phyloP scores from a whole-genome alignment of 2,888 invertebrate species.

The Cryptocheilus praepositus region DNA sequence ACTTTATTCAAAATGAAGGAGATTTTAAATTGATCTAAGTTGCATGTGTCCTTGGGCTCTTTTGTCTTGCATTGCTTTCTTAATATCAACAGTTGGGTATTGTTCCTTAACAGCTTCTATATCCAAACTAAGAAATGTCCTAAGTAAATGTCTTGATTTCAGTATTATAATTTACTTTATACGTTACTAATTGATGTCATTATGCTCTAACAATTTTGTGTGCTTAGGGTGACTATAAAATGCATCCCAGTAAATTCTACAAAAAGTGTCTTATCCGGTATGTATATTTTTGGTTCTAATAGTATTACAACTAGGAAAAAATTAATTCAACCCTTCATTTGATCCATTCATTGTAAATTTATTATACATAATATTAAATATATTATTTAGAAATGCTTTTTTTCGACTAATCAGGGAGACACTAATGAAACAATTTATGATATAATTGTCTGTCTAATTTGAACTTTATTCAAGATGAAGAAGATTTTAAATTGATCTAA shows the following conservation, averaged over 20 bases:
- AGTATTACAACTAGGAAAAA: too few relatives aligned
- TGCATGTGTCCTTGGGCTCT: slow-evolving; percentile 81
- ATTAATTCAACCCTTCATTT: too few relatives aligned
- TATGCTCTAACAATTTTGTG: too few relatives aligned
- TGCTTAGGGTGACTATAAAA: too few relatives aligned
- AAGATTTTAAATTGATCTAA: slow-evolving; percentile 54
- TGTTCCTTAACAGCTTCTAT: slow-evolving; percentile 81
- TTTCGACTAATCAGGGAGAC: background rate
- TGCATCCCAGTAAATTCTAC: too few relatives aligned
- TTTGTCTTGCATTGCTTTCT: slow-evolving; percentile 78
- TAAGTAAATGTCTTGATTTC: too few relatives aligned
- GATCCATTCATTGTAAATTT: background rate
- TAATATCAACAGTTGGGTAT: slow-evolving; percentile 86
- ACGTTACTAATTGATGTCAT: too few relatives aligned
- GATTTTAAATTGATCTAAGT: slow-evolving; percentile 63
- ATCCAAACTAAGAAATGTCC: too few relatives aligned
- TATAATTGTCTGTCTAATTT: background rate
- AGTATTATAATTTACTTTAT: too few relatives aligned
- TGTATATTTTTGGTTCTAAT: too few relatives aligned
- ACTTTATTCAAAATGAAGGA: background rate
- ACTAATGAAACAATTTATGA: background rate
- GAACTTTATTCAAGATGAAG: background rate
- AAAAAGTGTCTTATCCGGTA: too few relatives aligned
- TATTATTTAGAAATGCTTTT: background rate
- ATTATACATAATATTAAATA: background rate